Evolutionary conservation across 92 coral and sea anemone species (phyloP), one percentile per base, ranked within the genome.

Genomic region (Plumapathes pennacea): DNA sequence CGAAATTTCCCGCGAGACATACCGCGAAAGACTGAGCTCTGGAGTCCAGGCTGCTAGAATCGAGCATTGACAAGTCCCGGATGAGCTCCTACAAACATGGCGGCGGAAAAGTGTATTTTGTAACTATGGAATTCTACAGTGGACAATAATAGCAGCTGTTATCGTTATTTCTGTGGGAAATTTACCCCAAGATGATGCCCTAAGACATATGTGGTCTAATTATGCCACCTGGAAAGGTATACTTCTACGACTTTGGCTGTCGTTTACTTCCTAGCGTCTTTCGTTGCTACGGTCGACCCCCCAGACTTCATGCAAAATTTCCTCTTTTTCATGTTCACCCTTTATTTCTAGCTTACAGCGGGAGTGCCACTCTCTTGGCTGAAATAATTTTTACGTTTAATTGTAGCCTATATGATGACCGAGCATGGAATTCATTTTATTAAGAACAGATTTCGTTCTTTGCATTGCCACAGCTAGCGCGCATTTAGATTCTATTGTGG

Each of bases 171-270:
- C 50, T 28, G n/a, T 42, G 27, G 29, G 28, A 27, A 25, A 53
- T 54, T 30, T 18, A 29, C 28, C 10, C 30, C 43, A 33, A 67
- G 32, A 46, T 37, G 74, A 67, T 67, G 74, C n/a, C n/a, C n/a
- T n/a, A n/a, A 43, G 52, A 44, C 24, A 36, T 60, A 48, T 46
- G 34, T 66, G 48, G 50, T 38, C 67, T 24, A 67, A 80, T 34
- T 25, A 80, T 80, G 87, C 87, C 87, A 55, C 60, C 81, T 73
- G 77, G 87, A 58, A 80, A 80, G 81, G 87, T 80, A 73, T 28
- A 2, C 10, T 20, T 32, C 1, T 12, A 19, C 24, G 43, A 33
- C 55, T 32, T 30, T 29, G 29, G 36, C 21, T 51, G 14, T 50
- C 8, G 49, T 20, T 21, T 30, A 13, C 32, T 53, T 64, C 10